A percentile compares a stretch with the other conserved stretches of the same genome.
phyloP scores from a whole-genome alignment of 2,888 invertebrate genomes.

The Diadegma fenestrale region DNA sequence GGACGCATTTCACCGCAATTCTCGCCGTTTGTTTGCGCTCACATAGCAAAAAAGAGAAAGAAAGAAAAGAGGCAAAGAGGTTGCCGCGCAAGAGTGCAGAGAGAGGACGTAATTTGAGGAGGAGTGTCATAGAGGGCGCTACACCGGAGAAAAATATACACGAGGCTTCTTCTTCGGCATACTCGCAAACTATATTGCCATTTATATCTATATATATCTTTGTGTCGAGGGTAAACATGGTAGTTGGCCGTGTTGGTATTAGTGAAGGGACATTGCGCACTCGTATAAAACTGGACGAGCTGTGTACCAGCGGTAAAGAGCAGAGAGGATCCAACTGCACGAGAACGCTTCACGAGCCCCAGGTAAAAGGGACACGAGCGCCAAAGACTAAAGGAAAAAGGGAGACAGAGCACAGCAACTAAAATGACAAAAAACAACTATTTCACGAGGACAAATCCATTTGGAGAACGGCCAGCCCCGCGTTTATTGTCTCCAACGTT shows the following conservation, averaged over 20 bases:
- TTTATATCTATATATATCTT: slow-evolving; percentile 33
- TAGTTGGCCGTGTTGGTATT: slow-evolving; percentile 50
- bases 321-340: slow-evolving; percentile 48
- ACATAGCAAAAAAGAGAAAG: slow-evolving; percentile 13
- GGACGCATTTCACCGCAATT: slow-evolving; percentile 51
- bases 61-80: slow-evolving; percentile 26
- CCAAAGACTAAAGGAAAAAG: slow-evolving; percentile 47
- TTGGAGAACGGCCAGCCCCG: slow-evolving; percentile 70
- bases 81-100: neutral
- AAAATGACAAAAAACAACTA: slow-evolving; percentile 43
- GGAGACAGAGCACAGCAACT: slow-evolving; percentile 14
- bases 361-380: slow-evolving; percentile 63
- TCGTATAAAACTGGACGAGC: slow-evolving; percentile 41
- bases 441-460: slow-evolving; percentile 71
- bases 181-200: slow-evolving; percentile 36
- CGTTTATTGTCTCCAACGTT: slow-evolving; percentile 66
- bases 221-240: slow-evolving; percentile 52
- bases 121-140: slow-evolving; percentile 25
- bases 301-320: slow-evolving; percentile 51
- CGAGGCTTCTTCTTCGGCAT: slow-evolving; percentile 35
- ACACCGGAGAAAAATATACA: slow-evolving; percentile 47
- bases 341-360: slow-evolving; percentile 54
- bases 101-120: slow-evolving; percentile 15
- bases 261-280: slow-evolving; percentile 58
- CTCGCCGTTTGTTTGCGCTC: slow-evolving; percentile 52